Evolutionary conservation across 2,797 vertebrate species (phyloP), one percentile per base, ranked within the genome.

Genomic region (Hydrophis major): DNA sequence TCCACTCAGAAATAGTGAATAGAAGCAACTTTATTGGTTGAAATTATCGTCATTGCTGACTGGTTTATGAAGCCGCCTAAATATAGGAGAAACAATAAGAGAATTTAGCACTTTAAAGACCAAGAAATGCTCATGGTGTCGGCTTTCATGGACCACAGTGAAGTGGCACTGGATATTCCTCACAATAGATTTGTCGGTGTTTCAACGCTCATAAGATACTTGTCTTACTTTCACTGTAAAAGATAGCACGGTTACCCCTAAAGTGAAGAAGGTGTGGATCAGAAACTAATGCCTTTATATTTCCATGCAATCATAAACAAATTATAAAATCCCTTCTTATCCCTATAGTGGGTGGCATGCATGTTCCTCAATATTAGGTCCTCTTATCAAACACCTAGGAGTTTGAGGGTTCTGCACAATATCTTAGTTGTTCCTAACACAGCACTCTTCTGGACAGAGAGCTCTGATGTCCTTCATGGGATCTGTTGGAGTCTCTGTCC

Each of bases 41-140:
- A 20, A 3, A 5, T n/a, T 89, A 88, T 91, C 63, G 69, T 42
- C 2, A 27, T 93, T 60, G 94, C 89, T 61, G 42, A 93, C 47
- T 90, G 86, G 83, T 94, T 94, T 94, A 63, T 69, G 47, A 96
- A 94, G 88, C 89, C 12, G 3, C 55, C 94, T 89, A 63, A 61
- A 1, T 92, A 86, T 90, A 87, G 92, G 56, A 93, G 90, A 92
- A 91, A 89, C 91, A 93, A 93, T 47, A 63, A 28, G 20, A 47
- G 32, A 42, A 7, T 20, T 42, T 42, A 78, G 32, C 32, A 78
- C 69, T 42, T 78, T 78, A 78, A 74, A 74, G 69, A 37, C 69
- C 4, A 74, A 78, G 18, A 20, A 42, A 78, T 78, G 74, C 18
- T 78, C 42, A 22, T 78, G 69, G 32, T 16, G 42, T 78, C 1